These are phyloP conservation scores for Ichneumoninae sp. DNA, from an alignment of 2,888 invertebrate species.

Conservation along the genomic window DNA sequence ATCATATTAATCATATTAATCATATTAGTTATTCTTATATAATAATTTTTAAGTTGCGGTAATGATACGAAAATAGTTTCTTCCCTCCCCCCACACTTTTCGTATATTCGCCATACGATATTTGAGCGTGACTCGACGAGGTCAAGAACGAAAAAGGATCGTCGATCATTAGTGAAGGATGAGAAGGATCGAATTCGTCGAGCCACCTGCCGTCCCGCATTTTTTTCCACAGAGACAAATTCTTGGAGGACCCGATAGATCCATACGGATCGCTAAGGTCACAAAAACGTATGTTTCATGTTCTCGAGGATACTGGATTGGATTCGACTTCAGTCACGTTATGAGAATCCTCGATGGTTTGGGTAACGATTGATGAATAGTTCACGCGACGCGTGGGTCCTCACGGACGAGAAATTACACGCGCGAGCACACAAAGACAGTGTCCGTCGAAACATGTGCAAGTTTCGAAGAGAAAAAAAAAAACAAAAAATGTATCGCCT, in stretches of 20 bases:
- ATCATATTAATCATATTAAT: background rate
- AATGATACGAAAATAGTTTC: background rate
- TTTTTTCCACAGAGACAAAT: conserved; percentile 9
- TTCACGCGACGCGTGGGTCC: conserved; percentile 7
- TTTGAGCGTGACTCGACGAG: background rate
- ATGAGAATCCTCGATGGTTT: conserved; percentile 2
- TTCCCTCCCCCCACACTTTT: background rate
- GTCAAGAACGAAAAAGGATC: conserved; percentile 23
- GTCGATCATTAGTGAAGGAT: conserved; percentile 40
- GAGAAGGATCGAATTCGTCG: conserved; percentile 35
- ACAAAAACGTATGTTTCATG: background rate
- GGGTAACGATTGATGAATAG: conserved; percentile 12
- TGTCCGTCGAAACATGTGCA: conserved; percentile 49
- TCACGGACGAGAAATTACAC: conserved; percentile 25
- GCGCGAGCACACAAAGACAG: conserved; percentile 50
- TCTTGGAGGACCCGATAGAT: conserved; percentile 17
- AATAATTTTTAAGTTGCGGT: background rate
- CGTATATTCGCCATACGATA: background rate
- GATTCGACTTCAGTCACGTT: background rate
- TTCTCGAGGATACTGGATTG: background rate
- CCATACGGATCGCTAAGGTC: background rate
- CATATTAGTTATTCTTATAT: background rate
- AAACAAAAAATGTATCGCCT: conserved; percentile 36
- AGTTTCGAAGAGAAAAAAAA: conserved; percentile 36
- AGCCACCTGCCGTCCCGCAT: conserved; percentile 51